phyloP scores from a whole-genome alignment of 2,797 vertebrate species.

The Epinephelus malabaricus region DNA sequence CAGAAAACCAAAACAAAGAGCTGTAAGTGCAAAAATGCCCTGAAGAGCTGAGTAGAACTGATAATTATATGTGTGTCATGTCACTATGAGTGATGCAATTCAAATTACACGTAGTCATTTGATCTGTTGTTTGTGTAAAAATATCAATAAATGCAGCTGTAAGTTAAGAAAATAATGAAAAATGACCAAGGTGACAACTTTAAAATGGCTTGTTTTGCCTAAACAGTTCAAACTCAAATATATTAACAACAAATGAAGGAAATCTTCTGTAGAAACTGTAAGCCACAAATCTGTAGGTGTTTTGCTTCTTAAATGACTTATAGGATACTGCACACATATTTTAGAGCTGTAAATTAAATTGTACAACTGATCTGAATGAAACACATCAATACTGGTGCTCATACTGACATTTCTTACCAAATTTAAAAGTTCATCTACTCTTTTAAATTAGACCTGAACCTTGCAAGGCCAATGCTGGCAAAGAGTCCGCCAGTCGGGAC shows the following conservation, averaged over 20 bases:
- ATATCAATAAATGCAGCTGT: neutral
- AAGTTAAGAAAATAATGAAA: neutral
- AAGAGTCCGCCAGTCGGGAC: too few species aligned
- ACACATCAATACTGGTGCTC: neutral
- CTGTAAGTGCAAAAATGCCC: too few species aligned
- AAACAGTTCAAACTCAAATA: neutral
- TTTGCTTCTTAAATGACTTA: neutral
- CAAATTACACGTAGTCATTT: neutral
- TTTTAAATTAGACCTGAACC: too few species aligned
- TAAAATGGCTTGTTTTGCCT: neutral
- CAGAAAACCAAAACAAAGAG: neutral
- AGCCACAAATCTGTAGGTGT: neutral
- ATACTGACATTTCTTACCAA: too few species aligned
- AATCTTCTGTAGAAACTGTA: neutral
- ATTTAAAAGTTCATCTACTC: too few species aligned
- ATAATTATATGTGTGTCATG: conserved; percentile 3
- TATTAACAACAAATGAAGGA: neutral
- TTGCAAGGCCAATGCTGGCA: too few species aligned
- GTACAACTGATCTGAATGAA: too few species aligned
- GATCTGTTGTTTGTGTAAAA: neutral
- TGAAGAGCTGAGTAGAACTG: neutral
- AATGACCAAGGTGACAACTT: neutral
- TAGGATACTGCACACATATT: neutral
- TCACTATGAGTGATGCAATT: neutral
- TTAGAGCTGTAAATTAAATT: too few species aligned